Base-by-base conservation (phyloP, 2,888 invertebrate genomes). In the Physocephala rufipes region DNA sequence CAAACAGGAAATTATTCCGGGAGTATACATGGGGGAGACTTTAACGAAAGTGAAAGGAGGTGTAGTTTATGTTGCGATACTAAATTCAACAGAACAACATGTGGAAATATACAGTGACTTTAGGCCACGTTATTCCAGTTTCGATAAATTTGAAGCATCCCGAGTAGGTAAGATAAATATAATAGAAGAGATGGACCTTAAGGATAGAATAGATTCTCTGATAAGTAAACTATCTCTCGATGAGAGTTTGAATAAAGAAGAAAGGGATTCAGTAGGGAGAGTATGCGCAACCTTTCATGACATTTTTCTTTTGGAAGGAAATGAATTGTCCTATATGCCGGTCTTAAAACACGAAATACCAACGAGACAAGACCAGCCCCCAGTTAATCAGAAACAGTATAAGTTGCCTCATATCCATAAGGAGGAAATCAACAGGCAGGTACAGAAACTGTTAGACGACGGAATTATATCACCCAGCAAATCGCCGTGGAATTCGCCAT, bases 321-420 rank as follows among this genome's bases (percentile, higher is more conserved):
- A 59, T 28, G 30, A 59, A 30, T 16, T 59, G 30, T 7, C 59
- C 3, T 55, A 7, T 15, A 55, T 12, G 15, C 24, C 55, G 15
- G 55, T 55, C 1, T 24, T 55, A n/a, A 13, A 28, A 24, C 59
- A 59, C 16, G 30, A 59, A 59, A 59, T 59, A 15, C 30, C 26
- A 9, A 21, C 24, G 1, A 12, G n/a, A 21, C 9, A 7, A 2
- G 43, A 62, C 21, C 61, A 62, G 21, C 43, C 61, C 1, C 61
- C 61, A 43, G 43, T 62, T 28, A 62, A 62, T 4, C 61, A 43
- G 19, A 62, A 62, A 19, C 61, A 62, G 12, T 62, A 62, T 15
- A 2, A 43, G 19, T 12, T 62, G n/a, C 61, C 36, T 3, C 53
- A 55, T 1, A 19, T 13, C 19, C 53, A 55, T 13, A 55, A 24